phyloP scores from a whole-genome alignment of 2,888 invertebrate species.

The Fragum fragum region DNA sequence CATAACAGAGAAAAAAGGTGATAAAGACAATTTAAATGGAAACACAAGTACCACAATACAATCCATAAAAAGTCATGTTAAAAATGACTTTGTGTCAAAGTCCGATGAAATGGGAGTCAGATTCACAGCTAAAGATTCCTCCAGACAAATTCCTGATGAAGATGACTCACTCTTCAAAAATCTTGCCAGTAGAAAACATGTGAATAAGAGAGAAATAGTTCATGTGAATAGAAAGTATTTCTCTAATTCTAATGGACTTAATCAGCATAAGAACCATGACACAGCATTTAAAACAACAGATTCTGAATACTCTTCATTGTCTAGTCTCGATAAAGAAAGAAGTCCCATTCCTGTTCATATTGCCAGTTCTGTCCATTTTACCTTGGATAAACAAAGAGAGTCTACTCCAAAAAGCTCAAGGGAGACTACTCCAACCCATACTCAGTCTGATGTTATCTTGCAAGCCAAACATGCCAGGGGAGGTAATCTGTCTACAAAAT shows the following conservation, averaged over 20 bases:
- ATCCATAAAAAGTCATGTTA: not conserved
- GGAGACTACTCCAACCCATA: slow-evolving; percentile 66
- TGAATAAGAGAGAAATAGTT: slow-evolving; percentile 3
- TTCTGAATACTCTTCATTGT: slow-evolving; percentile 8
- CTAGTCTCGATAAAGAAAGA: slow-evolving; percentile 11
- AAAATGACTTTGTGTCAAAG: not conserved
- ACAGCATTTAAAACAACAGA: not conserved
- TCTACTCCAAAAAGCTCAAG: slow-evolving; percentile 64
- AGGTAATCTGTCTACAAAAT: slow-evolving; percentile 24
- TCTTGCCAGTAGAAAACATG: slow-evolving; percentile 22
- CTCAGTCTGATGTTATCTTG: slow-evolving; percentile 55
- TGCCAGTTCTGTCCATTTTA: slow-evolving; percentile 58
- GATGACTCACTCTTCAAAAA: slow-evolving; percentile 18
- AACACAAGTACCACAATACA: not conserved
- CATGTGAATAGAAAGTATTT: not conserved
- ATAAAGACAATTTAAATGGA: not conserved
- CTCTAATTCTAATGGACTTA: not conserved
- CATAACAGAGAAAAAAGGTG: not conserved
- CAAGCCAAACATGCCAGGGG: slow-evolving; percentile 42
- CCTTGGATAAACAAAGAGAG: slow-evolving; percentile 58
- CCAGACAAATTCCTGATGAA: not conserved
- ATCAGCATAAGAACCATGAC: not conserved
- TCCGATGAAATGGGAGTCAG: not conserved
- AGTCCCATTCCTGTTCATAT: slow-evolving; percentile 32
- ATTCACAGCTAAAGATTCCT: not conserved